These are phyloP conservation scores for Dynastes tityus DNA, from an alignment of 2,888 invertebrate species.

Conservation along the genomic window DNA sequence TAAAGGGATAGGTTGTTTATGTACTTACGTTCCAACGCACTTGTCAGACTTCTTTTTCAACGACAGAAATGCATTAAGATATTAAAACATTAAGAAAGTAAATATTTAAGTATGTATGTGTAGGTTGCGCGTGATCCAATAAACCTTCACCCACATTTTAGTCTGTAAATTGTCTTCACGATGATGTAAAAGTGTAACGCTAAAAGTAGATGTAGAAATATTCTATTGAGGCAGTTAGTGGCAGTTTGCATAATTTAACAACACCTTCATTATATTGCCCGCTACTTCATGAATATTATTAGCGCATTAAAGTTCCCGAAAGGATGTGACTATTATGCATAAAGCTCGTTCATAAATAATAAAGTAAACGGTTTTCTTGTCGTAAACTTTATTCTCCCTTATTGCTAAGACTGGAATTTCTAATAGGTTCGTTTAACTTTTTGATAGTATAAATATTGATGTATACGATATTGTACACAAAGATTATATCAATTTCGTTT, in stretches of 20 bases:
- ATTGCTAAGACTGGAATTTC: neutral
- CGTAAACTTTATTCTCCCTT: neutral
- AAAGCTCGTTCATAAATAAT: conserved; percentile 7
- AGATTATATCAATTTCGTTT: neutral
- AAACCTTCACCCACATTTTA: neutral
- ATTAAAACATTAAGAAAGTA: too few relatives aligned
- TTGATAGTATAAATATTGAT: too few relatives aligned
- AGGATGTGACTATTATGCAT: neutral
- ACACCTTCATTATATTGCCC: conserved; percentile 4
- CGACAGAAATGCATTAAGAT: too few relatives aligned
- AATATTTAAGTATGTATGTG: neutral
- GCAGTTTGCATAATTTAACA: conserved; percentile 15
- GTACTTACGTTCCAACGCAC: conserved; percentile 4
- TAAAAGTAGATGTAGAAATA: neutral
- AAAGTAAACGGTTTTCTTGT: neutral
- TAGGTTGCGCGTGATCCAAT: neutral
- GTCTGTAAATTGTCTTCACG: neutral
- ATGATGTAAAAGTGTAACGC: neutral
- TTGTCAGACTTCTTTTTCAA: neutral
- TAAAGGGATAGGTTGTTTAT: conserved; percentile 27
- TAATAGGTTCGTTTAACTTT: too few relatives aligned
- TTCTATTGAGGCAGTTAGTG: neutral
- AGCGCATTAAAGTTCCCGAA: neutral
- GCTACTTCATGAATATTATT: conserved; percentile 13
- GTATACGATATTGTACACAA: too few relatives aligned